phyloP scores from a whole-genome alignment of 2,797 vertebrate genomes.

The Pteronotus mesoamericanus region DNA sequence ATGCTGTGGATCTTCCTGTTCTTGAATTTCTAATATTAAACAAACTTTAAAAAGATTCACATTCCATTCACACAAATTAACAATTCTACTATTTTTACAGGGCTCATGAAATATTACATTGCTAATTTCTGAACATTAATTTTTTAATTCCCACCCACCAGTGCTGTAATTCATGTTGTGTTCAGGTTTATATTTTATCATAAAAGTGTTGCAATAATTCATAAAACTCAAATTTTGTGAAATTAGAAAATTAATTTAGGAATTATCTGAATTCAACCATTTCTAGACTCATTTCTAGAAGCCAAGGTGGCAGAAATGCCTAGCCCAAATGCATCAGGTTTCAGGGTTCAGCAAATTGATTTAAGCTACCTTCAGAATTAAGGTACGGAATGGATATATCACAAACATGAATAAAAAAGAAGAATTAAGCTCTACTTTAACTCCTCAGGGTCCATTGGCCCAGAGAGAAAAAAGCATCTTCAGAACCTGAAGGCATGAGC shows the following conservation, averaged over 20 bases:
- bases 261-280: not conserved
- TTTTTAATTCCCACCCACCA: constrained; percentile 37
- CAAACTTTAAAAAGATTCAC: not conserved
- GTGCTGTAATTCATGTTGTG: not conserved
- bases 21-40: not conserved
- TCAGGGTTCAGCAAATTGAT: not conserved
- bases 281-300: not conserved
- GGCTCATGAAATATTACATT: constrained; percentile 8
- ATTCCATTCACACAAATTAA: not conserved
- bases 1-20: constrained; percentile 19
- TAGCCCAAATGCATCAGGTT: not conserved
- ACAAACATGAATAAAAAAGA: not conserved
- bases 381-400: not conserved
- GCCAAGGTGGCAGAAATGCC: not conserved
- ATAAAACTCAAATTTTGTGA: not conserved
- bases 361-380: not conserved
- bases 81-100: not conserved
- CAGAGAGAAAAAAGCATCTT: not conserved
- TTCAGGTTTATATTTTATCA: constrained; percentile 7
- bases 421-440: not conserved
- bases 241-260: constrained; percentile 15
- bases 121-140: constrained; percentile 51
- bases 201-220: not conserved
- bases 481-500: not conserved
- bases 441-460: not conserved